Percentiles rank a stretch among this genome's conserved stretches.
phyloP scores from a whole-genome alignment of 2,888 invertebrate species.

The Leptura quadrifasciata region DNA sequence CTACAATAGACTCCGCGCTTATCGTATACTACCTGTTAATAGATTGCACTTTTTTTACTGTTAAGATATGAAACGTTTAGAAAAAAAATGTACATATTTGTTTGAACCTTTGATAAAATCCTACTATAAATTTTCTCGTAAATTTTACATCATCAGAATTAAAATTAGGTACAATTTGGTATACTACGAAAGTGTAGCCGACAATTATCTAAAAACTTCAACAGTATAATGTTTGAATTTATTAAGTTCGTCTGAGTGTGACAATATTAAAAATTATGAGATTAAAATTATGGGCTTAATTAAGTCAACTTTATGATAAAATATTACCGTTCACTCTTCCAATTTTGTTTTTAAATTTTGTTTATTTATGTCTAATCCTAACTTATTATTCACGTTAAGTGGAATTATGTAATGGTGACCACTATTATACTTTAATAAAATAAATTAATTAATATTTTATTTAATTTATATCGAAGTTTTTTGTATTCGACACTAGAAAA shows the following conservation, averaged over 20 bases:
- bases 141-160: too few species aligned
- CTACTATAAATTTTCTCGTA: too few species aligned
- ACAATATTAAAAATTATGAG: neutral
- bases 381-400: neutral
- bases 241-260: neutral
- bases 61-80: too few species aligned
- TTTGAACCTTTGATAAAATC: too few species aligned
- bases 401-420: neutral
- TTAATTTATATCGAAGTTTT: neutral
- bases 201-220: too few species aligned
- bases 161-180: too few species aligned
- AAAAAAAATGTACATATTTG: too few species aligned
- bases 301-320: neutral
- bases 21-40: too few species aligned
- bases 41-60: too few species aligned
- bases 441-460: conserved; percentile 17
- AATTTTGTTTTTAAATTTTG: neutral
- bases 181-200: too few species aligned
- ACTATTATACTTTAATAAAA: conserved; percentile 10
- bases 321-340: neutral
- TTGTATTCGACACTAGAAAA: neutral
- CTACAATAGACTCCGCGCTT: too few species aligned
- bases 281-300: neutral
- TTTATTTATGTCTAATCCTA: neutral
- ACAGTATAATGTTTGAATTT: too few species aligned